Base-by-base conservation (phyloP, 2,888 invertebrate genomes). In the Deladenus siricidicola region DNA sequence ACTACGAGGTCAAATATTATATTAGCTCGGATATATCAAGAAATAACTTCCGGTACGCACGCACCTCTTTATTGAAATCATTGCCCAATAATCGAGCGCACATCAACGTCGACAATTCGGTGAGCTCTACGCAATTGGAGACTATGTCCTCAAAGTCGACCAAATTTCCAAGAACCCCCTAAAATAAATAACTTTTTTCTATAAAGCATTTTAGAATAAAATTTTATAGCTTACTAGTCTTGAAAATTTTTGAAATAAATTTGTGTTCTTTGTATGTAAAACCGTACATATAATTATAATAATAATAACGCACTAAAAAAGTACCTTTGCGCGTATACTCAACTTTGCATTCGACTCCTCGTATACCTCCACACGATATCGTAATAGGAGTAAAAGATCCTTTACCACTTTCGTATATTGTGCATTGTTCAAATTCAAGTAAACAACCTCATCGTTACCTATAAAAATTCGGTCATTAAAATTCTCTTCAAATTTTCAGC, bases 141-240 rank as follows among this genome's bases (percentile, higher is more conserved):
- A 73, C 64, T 23, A 73, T 63, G 2, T 72, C 70, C 45, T 71
- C 70, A 48, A 74, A 74, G 21, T 71, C 73, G 6, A 61, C 68
- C 26, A 68, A 59, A 56, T 72, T 73, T 14, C 69, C 70, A 2
- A 69, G 63, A 4, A 67, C 66, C 8, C 74, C 74, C 59, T 60
- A 8, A 52, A 55, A 59, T 24, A 8, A 0, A 23, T 58, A 10
- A 43, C n/a, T n/a, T n/a, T 43, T 24, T 57, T 54, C 6, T 57
- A 21, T 29, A 4, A 6, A 47, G n/a, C 6, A 6, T 10, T 10
- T 47, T 3, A 1, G 34, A 4, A 39, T 53, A 21, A 3, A 4
- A 1, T 2, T 4, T 1, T 19, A 1, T 1, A 17, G 1, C 6
- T 1, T 24, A 23, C 3, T 2, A 3, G 6, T 50, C 1, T 23